Base-by-base conservation (phyloP, 2,888 invertebrate species). In the Marronus borbonicus region DNA sequence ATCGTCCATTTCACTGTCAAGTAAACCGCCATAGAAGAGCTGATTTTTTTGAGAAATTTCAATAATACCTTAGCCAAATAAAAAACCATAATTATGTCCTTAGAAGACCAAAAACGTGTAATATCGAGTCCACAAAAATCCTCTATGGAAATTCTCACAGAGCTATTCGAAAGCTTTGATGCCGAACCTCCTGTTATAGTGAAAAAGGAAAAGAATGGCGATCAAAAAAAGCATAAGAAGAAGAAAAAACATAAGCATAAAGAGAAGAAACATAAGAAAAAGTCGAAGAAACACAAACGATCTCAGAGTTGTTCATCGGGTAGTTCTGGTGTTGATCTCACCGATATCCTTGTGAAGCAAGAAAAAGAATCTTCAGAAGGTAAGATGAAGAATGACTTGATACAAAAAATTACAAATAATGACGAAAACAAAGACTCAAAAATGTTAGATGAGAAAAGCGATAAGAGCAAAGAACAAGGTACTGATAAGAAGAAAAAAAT, bases 81-180 rank as follows among this genome's bases (percentile, higher is more conserved):
- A 44, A 8, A 55, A 8, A 24, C 17, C 24, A 36, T 52, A 14
- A 70, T 58, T 70, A 82, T 82, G 82, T 75, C 80, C 2, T 36
- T 52, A 28, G 81, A 82, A 52, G 81, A 82, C 58, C 77, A 81
- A 79, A 81, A 82, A 78, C 80, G 78, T 36, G 62, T 66, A 28
- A 64, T 70, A 50, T 20, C 78, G 7, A 76, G 72, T 36, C 77
- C 79, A 7, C 70, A 90, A 50, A 94, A 94, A 86, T 93, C 94
- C 7, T 94, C 95, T 0, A 93, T 92, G 86, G 95, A 96, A 88
- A 96, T 96, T 84, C 90, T 96, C 24, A 94, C 95, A 0, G 96
- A 96, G 88, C 89, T 96, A 0, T 96, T 96, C 85, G 91, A 94
- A 84, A 93, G 92, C 31, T 95, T 95, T 85, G 94, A 94, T 88